phyloP scores from a whole-genome alignment of 2,113 vertebrate species.

The Leuciscus idus region DNA sequence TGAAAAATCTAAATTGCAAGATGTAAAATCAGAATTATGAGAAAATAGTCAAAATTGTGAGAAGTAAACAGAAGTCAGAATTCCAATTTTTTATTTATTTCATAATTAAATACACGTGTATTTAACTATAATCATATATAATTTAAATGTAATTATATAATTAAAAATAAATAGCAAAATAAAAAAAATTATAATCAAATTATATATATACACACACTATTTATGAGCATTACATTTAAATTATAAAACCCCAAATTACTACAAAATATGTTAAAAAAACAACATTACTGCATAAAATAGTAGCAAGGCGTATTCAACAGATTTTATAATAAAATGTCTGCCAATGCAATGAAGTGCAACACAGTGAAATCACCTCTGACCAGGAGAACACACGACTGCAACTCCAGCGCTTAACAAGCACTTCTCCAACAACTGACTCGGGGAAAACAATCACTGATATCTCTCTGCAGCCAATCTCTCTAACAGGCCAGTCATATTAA shows the following conservation, averaged over 20 bases:
- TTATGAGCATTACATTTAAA: background rate
- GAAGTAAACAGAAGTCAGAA: too few relatives aligned
- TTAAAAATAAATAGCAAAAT: background rate
- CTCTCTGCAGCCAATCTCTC: conserved; percentile 42
- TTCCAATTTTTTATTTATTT: background rate
- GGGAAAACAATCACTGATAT: conserved; percentile 45
- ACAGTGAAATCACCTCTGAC: background rate
- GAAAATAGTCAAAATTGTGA: too few relatives aligned
- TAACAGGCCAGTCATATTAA: conserved; percentile 58
- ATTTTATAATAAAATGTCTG: background rate
- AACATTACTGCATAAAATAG: background rate
- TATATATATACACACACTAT: background rate
- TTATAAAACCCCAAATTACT: background rate
- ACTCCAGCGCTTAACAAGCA: conserved; percentile 43
- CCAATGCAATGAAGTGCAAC: background rate
- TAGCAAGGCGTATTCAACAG: background rate
- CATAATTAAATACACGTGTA: background rate
- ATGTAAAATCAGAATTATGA: too few relatives aligned
- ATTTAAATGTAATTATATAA: background rate
- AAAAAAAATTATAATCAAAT: background rate
- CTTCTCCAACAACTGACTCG: conserved; percentile 16
- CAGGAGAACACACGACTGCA: conserved; percentile 8
- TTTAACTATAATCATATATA: background rate
- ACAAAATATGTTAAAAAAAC: background rate
- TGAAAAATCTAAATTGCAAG: too few relatives aligned